Base-by-base conservation (phyloP, 2,888 invertebrate species). In the Perizoma affinitatum region DNA sequence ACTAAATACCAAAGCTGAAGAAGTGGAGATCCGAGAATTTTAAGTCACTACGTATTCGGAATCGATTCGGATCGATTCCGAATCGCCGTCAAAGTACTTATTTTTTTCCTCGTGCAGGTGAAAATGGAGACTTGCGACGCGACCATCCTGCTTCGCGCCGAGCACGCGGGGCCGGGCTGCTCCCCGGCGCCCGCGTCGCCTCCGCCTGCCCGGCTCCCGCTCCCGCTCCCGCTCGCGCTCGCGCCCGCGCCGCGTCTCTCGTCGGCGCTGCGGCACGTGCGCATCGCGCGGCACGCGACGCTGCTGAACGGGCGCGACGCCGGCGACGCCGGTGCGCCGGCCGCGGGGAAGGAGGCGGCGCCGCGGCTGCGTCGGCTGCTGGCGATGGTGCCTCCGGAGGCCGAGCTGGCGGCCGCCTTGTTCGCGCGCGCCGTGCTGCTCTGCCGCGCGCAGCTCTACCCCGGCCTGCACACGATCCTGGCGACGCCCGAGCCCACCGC, bases 381-480 rank as follows among this genome's bases (percentile, higher is more conserved):
- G 51, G 55, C 64, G 34, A 53, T 66, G 22, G 22, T 3, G 22
- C 22, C 22, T 1, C 22, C 22, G 22, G 22, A 22, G 22, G 22
- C 22, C 22, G 61, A 75, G 75, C 78, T 87, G 69, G 90, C 91
- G 66, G 90, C 88, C 48, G 88, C 86, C 58, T 82, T 87, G 80
- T 81, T 90, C 75, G 87, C 87, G 72, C 91, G 90, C 78, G 91
- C 90, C 65, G 82, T 90, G 80, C 80, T 89, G 66, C 76, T 88
- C 78, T 90, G 90, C 74, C 89, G 90, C 80, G 87, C 82, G 44
- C 80, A 83, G 75, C 87, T 90, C 61, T 94, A 94, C 88, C 92
- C 94, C 36, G 94, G 94, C 41, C 83, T 94, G 79, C 94, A 94
- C 84, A 93, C 93, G 68, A 94, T 94, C 77, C 89, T 94, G 58